Evolutionary conservation across 2,888 invertebrate species (phyloP).

Genomic region (Orgyia antiqua): DNA sequence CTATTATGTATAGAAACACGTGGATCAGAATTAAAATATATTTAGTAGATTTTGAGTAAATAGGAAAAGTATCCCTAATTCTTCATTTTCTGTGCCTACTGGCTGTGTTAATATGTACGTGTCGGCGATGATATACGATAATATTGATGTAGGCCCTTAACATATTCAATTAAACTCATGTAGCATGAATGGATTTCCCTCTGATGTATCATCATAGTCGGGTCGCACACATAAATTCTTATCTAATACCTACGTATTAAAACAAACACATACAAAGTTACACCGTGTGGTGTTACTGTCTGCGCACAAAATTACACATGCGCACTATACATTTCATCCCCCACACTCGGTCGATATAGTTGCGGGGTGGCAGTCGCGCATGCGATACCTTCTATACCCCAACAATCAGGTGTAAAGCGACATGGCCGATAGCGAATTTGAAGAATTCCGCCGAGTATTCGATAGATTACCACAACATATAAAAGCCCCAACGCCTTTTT

Average conservation of each 20-base stretch:
- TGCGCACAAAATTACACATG: conserved; percentile 41
- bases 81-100: too few species aligned
- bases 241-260: conserved; percentile 16
- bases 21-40: too few species aligned
- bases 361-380: conserved; percentile 46
- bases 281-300: conserved; percentile 24
- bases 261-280: conserved; percentile 31
- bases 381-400: conserved; percentile 43
- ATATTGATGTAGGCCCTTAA: too few species aligned
- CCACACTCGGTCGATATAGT: conserved; percentile 52
- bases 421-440: conserved; percentile 96
- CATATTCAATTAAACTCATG: too few species aligned
- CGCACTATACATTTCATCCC: conserved; percentile 27
- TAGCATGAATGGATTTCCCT: conserved; percentile 35
- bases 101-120: too few species aligned
- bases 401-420: conserved; percentile 85
- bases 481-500: conserved; percentile 89
- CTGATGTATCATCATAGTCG: conserved; percentile 38
- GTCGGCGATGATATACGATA: too few species aligned
- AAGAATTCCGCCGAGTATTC: conserved; percentile 93
- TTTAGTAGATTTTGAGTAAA: too few species aligned
- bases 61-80: too few species aligned
- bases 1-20: too few species aligned
- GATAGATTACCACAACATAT: conserved; percentile 88
- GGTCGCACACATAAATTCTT: conserved; percentile 16